Evolutionary conservation across 53 echinoderm and acorn worm genomes (phyloP).

Genomic region (Paelopatides confundens): DNA sequence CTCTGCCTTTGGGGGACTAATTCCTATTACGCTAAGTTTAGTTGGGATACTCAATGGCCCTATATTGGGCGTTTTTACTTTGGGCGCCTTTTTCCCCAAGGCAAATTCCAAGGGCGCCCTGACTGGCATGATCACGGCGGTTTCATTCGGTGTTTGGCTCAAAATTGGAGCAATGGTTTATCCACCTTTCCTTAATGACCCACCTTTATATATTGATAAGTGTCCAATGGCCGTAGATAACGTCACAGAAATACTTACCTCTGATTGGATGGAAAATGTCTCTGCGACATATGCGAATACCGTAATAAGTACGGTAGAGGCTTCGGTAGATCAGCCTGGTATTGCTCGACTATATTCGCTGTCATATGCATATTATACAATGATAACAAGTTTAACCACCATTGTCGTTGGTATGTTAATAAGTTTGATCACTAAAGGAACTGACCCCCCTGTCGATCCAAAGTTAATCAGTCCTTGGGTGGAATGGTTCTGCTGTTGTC

Average conservation of each 20-base stretch:
- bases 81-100: constrained; percentile 5
- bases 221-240: neutral
- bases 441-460: neutral
- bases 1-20: neutral
- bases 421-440: neutral
- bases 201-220: constrained; percentile 7
- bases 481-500: constrained; percentile 22
- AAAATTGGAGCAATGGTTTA: constrained; percentile 16
- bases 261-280: neutral
- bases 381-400: neutral
- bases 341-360: constrained; percentile 62
- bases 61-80: constrained; percentile 5
- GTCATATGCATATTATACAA: constrained; percentile 57
- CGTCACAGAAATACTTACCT: neutral
- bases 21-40: neutral
- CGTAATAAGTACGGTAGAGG: too few species aligned
- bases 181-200: constrained; percentile 20
- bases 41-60: constrained; percentile 26
- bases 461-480: constrained; percentile 41
- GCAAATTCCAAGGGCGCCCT: constrained; percentile 36
- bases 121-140: neutral
- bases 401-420: neutral
- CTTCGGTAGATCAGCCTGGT: constrained; percentile 21
- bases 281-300: too few species aligned
- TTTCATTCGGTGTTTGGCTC: neutral